phyloP scores from a whole-genome alignment of 2,113 vertebrate species.

The Otis tarda region DNA sequence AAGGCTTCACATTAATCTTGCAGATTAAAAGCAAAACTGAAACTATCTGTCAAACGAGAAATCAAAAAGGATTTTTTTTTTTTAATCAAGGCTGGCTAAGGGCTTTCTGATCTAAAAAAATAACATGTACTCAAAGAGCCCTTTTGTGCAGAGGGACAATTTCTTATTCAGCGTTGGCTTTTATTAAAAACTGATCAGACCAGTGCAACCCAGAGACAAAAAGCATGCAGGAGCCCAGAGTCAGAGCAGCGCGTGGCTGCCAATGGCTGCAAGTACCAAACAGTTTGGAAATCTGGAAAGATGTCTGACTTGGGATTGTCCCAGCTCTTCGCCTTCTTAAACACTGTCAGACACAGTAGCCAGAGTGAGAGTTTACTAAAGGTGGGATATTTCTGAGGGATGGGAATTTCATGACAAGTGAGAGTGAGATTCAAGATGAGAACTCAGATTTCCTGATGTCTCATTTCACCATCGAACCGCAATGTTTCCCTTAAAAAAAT shows the following conservation, averaged over 20 bases:
- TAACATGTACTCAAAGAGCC: background rate
- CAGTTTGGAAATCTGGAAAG: background rate
- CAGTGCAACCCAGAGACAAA: background rate
- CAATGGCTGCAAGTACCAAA: conserved; percentile 6
- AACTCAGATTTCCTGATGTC: background rate
- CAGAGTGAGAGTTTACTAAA: background rate
- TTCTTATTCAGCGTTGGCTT: conserved; percentile 12
- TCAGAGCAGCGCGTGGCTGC: background rate
- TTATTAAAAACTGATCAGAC: background rate
- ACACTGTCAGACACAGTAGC: background rate
- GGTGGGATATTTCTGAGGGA: background rate
- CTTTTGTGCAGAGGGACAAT: background rate
- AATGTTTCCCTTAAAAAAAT: background rate
- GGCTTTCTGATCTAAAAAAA: background rate
- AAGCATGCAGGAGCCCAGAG: background rate
- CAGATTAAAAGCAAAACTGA: conserved; percentile 17
- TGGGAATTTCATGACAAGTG: background rate
- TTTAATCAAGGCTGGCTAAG: background rate
- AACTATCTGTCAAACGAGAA: conserved; percentile 14
- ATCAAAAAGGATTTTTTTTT: background rate
- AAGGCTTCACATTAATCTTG: background rate
- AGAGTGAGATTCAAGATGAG: background rate
- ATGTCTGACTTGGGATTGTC: background rate
- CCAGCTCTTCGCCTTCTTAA: background rate
- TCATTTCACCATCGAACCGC: background rate